Conservation (phyloP, 2,113 vertebrate genomes). For the Diadophis punctatus region DNA sequence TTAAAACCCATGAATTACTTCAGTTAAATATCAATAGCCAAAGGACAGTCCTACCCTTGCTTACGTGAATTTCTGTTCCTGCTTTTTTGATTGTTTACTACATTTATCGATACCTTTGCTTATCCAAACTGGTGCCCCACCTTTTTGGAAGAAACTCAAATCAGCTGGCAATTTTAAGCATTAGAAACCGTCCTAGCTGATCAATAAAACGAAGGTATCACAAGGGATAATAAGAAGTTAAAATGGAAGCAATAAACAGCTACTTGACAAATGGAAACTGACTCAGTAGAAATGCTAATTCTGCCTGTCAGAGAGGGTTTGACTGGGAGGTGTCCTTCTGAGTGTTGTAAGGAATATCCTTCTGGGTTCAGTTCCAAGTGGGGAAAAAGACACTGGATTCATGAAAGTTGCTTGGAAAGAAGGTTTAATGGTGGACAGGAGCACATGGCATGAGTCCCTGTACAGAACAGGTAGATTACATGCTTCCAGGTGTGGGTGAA, state of each 20-base stretch:
- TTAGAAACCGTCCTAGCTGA: neutral
- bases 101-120: neutral
- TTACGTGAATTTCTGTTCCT: fast-evolving
- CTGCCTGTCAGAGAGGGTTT: neutral
- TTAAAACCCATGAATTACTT: neutral
- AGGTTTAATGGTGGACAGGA: too few species aligned
- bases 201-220: neutral
- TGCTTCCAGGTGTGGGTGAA: too few species aligned
- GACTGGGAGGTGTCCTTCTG: neutral
- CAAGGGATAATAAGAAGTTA: neutral
- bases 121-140: neutral
- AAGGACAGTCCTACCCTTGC: neutral
- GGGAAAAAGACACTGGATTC: too few species aligned
- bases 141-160: neutral
- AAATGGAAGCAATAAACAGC: neutral
- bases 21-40: neutral
- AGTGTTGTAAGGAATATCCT: too few species aligned
- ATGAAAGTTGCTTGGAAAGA: too few species aligned
- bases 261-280: neutral
- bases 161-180: neutral
- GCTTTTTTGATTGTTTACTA: neutral
- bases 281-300: neutral
- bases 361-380: too few species aligned
- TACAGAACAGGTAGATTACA: too few species aligned
- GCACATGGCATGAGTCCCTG: too few species aligned